A percentile compares a stretch with the other conserved stretches of the same genome.
phyloP scores from a whole-genome alignment of 2,797 vertebrate genomes.

The Sciurus vulgaris region DNA sequence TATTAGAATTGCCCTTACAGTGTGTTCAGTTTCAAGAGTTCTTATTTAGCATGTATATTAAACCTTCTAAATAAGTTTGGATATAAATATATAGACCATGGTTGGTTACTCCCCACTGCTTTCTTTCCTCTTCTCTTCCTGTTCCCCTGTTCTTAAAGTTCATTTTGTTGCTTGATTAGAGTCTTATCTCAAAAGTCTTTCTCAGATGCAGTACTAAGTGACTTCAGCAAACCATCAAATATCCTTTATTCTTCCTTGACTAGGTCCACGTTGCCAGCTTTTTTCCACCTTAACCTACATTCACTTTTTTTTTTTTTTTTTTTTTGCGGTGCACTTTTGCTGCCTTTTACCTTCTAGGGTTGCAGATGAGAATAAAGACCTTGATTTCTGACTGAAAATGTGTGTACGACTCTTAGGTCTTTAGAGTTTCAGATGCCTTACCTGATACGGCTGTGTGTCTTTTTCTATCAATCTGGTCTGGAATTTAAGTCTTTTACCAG shows the following conservation, averaged over 20 bases:
- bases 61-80: constrained; percentile 54
- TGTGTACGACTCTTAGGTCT: not conserved
- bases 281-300: not conserved
- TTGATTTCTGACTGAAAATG: constrained; percentile 41
- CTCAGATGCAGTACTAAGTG: not conserved
- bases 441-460: not conserved
- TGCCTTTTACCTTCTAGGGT: constrained; percentile 38
- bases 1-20: constrained; percentile 43
- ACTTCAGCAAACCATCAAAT: not conserved
- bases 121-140: constrained; percentile 54
- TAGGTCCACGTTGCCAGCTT: not conserved
- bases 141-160: constrained; percentile 58
- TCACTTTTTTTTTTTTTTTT: not conserved
- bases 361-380: not conserved
- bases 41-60: constrained; percentile 40
- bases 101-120: constrained; percentile 46
- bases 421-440: constrained; percentile 19
- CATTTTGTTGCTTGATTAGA: constrained; percentile 31
- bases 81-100: constrained; percentile 61
- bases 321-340: not conserved
- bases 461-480: not conserved
- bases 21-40: constrained; percentile 8
- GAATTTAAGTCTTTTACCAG: constrained; percentile 19
- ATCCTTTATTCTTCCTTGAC: not conserved
- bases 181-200: constrained; percentile 5